phyloP scores from a whole-genome alignment of 2,888 invertebrate genomes.

The Rhorus exstirpatorius region DNA sequence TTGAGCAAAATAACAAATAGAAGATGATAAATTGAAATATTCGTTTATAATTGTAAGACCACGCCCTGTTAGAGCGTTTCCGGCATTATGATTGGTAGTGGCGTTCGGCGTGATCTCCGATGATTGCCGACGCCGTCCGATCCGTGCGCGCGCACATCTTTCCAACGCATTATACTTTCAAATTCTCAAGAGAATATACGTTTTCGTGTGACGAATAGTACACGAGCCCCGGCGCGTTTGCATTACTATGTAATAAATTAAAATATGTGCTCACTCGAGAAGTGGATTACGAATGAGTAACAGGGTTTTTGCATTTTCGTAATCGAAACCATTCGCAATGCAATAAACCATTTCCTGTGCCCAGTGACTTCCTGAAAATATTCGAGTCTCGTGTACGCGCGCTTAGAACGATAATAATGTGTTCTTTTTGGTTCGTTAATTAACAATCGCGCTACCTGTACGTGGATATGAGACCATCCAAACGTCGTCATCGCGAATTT shows the following conservation, averaged over 20 bases:
- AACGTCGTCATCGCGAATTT: slow-evolving; percentile 92
- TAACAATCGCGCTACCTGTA: slow-evolving; percentile 88
- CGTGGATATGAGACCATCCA: slow-evolving; percentile 96
- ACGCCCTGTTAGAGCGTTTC: too few relatives aligned
- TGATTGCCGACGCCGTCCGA: too few relatives aligned
- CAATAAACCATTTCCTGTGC: slow-evolving; percentile 97
- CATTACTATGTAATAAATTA: background rate
- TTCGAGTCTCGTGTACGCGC: background rate
- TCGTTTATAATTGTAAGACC: too few relatives aligned
- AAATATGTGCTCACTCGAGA: slow-evolving; percentile 79
- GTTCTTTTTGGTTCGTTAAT: background rate
- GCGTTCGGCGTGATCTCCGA: too few relatives aligned
- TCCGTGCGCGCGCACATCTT: too few relatives aligned
- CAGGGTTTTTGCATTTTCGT: slow-evolving; percentile 89
- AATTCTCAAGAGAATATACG: too few relatives aligned
- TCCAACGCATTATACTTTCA: too few relatives aligned
- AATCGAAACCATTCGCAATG: slow-evolving; percentile 93
- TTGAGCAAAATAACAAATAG: background rate
- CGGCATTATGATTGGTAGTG: too few relatives aligned
- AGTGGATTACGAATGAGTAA: slow-evolving; percentile 88
- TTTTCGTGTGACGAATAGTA: too few relatives aligned
- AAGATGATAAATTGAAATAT: slow-evolving; percentile 1
- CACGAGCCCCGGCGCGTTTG: too few relatives aligned
- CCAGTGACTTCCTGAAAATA: slow-evolving; percentile 93
- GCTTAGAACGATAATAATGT: background rate